Base-by-base conservation (phyloP, 2,888 invertebrate species). In the Nineta flava region DNA sequence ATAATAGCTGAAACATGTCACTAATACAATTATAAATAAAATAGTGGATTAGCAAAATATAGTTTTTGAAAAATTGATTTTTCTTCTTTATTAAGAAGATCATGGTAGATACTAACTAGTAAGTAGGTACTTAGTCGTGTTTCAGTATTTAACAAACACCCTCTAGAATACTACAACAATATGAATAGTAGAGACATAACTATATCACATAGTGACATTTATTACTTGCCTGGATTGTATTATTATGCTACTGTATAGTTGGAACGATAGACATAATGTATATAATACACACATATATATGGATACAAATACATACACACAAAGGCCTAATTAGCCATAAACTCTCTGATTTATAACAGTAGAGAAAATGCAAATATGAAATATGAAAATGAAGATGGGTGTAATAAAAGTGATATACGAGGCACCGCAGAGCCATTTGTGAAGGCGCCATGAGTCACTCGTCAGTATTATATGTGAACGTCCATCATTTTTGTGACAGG, bases 331-430 rank as follows among this genome's bases (percentile, higher is more conserved):
- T 75, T 75, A 75, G 75, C 74, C 74, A 74, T 75, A 74, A 75
- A 74, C 72, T 72, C 70, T 65, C 70, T 75, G 75, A 75, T 75
- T 74, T 74, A 75, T 73, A 72, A 72, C 72, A 70, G 71, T 69
- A 68, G 67, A 70, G 70, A 71, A 72, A 72, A 72, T 72, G 72
- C 72, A 72, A 72, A 72, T 72, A 71, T 72, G 72, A 72, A 71
- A 72, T 72, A 72, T 72, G 72, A 72, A 72, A 71, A 72, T 72
- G 70, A 70, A 70, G 70, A 71, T 70, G 70, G 68, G 78, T 76
- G 79, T 79, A 79, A 80, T 80, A 81, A 80, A 81, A 80, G 77
- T 79, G 80, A 81, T 80, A 79, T 79, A 81, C 74, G 75, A 75
- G 77, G 76, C 79, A 79, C 80, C 75, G 75, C 76, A 76, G 79